These are phyloP conservation scores for Adelges cooleyi DNA, from an alignment of 1,140 invertebrate genomes.

Conservation along the genomic window DNA sequence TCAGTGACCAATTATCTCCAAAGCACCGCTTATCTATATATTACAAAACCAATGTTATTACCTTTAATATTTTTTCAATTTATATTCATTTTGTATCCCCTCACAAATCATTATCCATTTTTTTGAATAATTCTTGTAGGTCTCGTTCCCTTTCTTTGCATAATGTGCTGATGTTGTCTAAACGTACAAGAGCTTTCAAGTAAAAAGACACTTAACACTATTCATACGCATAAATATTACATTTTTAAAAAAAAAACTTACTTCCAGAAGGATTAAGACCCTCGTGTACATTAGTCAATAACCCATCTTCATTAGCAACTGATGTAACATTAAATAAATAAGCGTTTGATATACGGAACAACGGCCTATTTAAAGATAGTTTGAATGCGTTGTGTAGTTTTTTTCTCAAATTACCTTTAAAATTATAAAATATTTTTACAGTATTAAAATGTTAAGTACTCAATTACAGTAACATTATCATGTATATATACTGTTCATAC, in stretches of 20 bases:
- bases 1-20: too few species aligned
- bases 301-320: slow-evolving; percentile 3
- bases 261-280: slow-evolving; percentile 29
- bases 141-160: background rate
- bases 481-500: slow-evolving; percentile 10
- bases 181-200: background rate
- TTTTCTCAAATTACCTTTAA: slow-evolving; percentile 18
- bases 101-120: slow-evolving; percentile 1
- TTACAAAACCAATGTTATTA: too few species aligned
- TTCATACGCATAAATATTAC: too few species aligned
- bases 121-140: slow-evolving; percentile 9
- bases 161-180: background rate
- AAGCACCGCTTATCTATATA: too few species aligned
- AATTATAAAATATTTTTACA: too few species aligned
- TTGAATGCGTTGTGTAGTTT: slow-evolving; percentile 18
- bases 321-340: slow-evolving; percentile 3
- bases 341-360: slow-evolving; percentile 22
- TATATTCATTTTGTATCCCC: slow-evolving; percentile 1
- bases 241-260: too few species aligned
- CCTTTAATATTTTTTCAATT: slow-evolving; percentile 12
- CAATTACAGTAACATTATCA: too few species aligned
- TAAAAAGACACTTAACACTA: slow-evolving; percentile 3
- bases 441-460: too few species aligned
- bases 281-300: slow-evolving; percentile 29
- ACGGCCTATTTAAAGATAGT: slow-evolving; percentile 1